Evolutionary conservation across 1,140 invertebrate species (phyloP).

Genomic region (Drosophila pandora): DNA sequence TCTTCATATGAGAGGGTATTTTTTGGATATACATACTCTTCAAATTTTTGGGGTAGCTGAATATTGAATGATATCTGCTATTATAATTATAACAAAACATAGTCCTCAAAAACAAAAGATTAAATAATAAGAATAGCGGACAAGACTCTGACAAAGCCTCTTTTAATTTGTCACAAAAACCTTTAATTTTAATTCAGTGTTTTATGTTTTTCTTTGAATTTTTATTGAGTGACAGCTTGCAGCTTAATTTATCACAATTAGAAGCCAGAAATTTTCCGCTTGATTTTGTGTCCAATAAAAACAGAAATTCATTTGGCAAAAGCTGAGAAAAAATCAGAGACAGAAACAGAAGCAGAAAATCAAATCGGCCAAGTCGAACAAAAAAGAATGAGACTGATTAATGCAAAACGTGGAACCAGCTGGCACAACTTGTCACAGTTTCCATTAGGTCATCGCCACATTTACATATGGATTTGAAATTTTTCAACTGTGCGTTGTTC

Average conservation of each 20-base stretch:
- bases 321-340: slow-evolving; percentile 1
- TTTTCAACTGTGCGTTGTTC: slow-evolving; percentile 42
- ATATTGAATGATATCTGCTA: too few species aligned
- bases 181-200: background rate
- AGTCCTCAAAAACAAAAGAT: background rate
- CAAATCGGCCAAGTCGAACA: slow-evolving; percentile 7
- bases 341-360: slow-evolving; percentile 16
- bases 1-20: background rate
- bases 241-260: slow-evolving; percentile 41
- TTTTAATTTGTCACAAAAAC: too few species aligned
- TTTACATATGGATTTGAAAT: slow-evolving; percentile 66
- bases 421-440: slow-evolving; percentile 75
- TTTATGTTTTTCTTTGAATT: background rate
- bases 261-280: slow-evolving; percentile 20
- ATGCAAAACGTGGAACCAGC: slow-evolving; percentile 67
- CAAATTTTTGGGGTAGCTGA: background rate
- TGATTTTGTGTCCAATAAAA: slow-evolving; percentile 14
- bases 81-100: too few species aligned
- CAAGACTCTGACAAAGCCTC: background rate
- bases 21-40: background rate
- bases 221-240: slow-evolving; percentile 15
- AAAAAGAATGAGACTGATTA: slow-evolving; percentile 67
- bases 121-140: slow-evolving; percentile 21
- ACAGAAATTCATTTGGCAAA: slow-evolving; percentile 22
- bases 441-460: slow-evolving; percentile 76